phyloP scores from a whole-genome alignment of 2,797 vertebrate species.

The Ambastaia sidthimunki region DNA sequence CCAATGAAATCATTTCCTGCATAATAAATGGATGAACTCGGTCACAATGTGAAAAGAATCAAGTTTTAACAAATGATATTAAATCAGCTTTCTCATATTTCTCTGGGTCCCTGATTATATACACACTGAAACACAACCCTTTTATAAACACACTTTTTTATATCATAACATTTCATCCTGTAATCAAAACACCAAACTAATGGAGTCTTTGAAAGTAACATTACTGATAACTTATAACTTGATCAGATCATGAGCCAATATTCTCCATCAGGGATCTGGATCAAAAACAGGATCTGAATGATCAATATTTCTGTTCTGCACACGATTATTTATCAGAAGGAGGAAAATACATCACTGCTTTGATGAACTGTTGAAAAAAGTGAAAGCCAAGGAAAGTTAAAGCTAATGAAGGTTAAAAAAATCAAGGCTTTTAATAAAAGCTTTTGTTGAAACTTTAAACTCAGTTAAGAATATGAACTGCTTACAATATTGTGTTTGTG shows the following conservation, averaged over 20 bases:
- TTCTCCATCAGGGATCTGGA: background rate
- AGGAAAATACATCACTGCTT: background rate
- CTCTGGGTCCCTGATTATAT: background rate
- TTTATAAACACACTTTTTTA: background rate
- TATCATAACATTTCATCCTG: background rate
- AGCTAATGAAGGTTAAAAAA: background rate
- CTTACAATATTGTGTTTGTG: no score
- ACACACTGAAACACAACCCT: background rate
- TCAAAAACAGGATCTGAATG: background rate
- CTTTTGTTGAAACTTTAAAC: no score
- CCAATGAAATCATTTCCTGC: constrained; percentile 11
- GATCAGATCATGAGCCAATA: background rate
- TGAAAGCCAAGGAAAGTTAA: no score
- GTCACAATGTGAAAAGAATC: background rate
- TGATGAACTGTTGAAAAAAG: background rate
- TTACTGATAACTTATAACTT: background rate
- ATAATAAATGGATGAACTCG: background rate
- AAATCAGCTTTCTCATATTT: background rate
- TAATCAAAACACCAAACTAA: background rate
- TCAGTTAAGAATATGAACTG: no score
- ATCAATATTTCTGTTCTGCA: background rate
- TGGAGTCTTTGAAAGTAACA: background rate
- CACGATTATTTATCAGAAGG: background rate
- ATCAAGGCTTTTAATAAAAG: background rate
- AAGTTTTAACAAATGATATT: background rate